A percentile compares a stretch with the other conserved stretches of the same genome.
Evolutionary conservation across 1,140 invertebrate genomes (phyloP).

Genomic region (Sitodiplosis mosellana): DNA sequence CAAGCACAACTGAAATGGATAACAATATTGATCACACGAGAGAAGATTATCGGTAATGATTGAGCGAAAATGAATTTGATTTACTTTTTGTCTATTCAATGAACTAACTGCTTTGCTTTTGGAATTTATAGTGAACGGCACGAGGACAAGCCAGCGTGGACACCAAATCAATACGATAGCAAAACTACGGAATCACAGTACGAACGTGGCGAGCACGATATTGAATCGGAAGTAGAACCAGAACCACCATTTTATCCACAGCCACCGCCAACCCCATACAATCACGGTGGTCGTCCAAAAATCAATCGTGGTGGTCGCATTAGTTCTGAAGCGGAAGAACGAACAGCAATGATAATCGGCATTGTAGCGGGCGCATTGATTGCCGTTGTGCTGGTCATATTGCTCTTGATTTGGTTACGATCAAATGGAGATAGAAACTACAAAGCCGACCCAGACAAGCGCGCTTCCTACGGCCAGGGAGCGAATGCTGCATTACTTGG

Average conservation of each 20-base stretch:
- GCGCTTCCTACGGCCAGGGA: conserved; percentile 43
- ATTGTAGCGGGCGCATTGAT: conserved; percentile 83
- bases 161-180: background rate
- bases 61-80: conserved; percentile 5
- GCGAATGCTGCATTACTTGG: conserved; percentile 54
- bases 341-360: conserved; percentile 61
- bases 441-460: conserved; percentile 76
- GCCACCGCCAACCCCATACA: conserved; percentile 21
- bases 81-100: no score
- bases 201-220: background rate
- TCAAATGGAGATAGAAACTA: conserved; percentile 71
- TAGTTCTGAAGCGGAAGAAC: conserved; percentile 50
- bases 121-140: conserved; percentile 5
- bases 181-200: conserved; percentile 11
- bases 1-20: background rate
- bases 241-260: conserved; percentile 13
- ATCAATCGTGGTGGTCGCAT: conserved; percentile 35
- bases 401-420: conserved; percentile 71
- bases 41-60: conserved; percentile 1
- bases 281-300: conserved; percentile 7
- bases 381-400: conserved; percentile 74
- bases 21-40: no score
- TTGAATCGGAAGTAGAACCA: no score
- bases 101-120: no score
- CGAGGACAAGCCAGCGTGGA: conserved; percentile 1